A percentile compares a stretch with the other conserved stretches of the same genome.
phyloP scores from a whole-genome alignment of 2,888 invertebrate genomes.

The Vesta saturnalis region DNA sequence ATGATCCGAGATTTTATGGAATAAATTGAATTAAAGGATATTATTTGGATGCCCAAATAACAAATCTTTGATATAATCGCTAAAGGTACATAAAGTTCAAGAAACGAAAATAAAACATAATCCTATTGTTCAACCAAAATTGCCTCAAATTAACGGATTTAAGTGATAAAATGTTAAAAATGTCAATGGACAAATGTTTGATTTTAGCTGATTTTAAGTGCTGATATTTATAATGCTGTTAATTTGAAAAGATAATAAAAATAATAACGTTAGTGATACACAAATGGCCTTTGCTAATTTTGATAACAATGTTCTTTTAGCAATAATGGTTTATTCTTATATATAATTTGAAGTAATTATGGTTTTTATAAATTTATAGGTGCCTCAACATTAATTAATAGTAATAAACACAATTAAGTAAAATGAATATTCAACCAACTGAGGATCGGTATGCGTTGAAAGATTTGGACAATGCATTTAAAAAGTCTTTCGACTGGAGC shows the following conservation, averaged over 20 bases:
- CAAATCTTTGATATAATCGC: conserved; percentile 18
- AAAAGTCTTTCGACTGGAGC: conserved; percentile 61
- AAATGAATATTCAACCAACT: no score
- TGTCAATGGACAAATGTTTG: conserved; percentile 33
- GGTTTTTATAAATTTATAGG: conserved; percentile 41
- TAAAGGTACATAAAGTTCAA: conserved; percentile 21
- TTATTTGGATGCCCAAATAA: conserved; percentile 56
- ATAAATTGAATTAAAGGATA: conserved; percentile 92
- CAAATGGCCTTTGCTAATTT: conserved; percentile 72
- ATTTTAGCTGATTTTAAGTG: conserved; percentile 77
- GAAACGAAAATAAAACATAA: conserved; percentile 36
- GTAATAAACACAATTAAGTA: conserved; percentile 9
- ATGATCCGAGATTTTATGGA: conserved; percentile 93
- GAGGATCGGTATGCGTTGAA: conserved; percentile 96
- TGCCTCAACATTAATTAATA: conserved; percentile 49
- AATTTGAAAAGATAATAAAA: conserved; percentile 44
- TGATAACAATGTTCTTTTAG: conserved; percentile 77
- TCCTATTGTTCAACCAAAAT: conserved; percentile 16
- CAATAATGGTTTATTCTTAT: conserved; percentile 63
- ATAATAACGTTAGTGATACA: conserved; percentile 46
- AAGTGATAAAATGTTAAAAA: conserved; percentile 38
- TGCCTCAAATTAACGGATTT: conserved; percentile 23
- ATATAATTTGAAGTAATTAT: not conserved
- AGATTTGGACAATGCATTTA: conserved; percentile 84
- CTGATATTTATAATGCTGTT: conserved; percentile 74